A percentile compares a stretch with the other conserved stretches of the same genome.
phyloP scores from a whole-genome alignment of 1,140 invertebrate genomes.

The Eurosta solidaginis region DNA sequence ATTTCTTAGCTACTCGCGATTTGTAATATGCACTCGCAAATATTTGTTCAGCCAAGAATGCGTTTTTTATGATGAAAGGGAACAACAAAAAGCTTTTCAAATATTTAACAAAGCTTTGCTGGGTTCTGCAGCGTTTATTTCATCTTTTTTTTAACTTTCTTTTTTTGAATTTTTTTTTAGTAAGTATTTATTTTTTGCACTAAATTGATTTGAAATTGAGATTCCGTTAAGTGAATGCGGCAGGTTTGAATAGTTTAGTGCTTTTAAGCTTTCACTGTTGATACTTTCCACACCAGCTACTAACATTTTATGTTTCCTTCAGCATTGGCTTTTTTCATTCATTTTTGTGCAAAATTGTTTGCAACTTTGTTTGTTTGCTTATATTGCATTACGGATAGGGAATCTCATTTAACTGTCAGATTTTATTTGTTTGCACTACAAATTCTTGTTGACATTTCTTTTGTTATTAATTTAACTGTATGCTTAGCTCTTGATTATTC shows the following conservation, averaged over 20 bases:
- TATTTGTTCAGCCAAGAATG: slow-evolving; percentile 24
- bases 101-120: slow-evolving; percentile 8
- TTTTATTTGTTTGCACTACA: slow-evolving; percentile 13
- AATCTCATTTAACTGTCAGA: slow-evolving; percentile 4
- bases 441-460: slow-evolving; percentile 27
- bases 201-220: slow-evolving; percentile 26
- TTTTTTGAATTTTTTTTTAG: not conserved
- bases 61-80: slow-evolving; percentile 22
- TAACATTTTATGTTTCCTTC: not conserved
- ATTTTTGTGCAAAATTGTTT: not conserved
- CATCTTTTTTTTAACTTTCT: not conserved
- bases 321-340: not conserved
- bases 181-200: not conserved
- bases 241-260: not conserved
- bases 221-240: slow-evolving; percentile 1
- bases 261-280: not conserved
- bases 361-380: slow-evolving; percentile 15
- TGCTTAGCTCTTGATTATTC: not conserved
- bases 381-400: slow-evolving; percentile 8
- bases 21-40: slow-evolving; percentile 17
- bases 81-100: slow-evolving; percentile 1
- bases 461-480: slow-evolving; percentile 6
- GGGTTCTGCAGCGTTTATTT: not conserved
- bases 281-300: not conserved
- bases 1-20: slow-evolving; percentile 8